Conservation (phyloP, 2,113 vertebrate species). For the Zeus faber region DNA sequence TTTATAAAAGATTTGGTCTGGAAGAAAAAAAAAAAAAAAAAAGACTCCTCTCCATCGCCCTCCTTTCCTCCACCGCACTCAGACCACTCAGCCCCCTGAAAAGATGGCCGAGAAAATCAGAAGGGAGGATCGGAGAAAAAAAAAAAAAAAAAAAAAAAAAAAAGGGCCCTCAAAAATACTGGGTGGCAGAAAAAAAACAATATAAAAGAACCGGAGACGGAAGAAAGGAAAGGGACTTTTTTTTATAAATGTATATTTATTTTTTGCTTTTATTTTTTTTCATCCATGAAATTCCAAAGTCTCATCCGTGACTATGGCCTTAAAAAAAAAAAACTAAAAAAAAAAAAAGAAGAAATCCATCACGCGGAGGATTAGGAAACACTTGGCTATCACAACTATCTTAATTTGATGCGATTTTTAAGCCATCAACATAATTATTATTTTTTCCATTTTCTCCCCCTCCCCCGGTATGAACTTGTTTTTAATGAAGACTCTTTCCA, state of each 20-base stretch:
- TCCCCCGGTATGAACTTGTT: constrained; percentile 53
- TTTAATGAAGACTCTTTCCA: constrained; percentile 70
- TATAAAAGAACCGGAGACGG: constrained; percentile 8
- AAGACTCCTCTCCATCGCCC: too few relatives aligned
- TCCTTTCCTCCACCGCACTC: constrained; percentile 34
- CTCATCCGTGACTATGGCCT: constrained; percentile 44
- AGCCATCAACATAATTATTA: constrained; percentile 70
- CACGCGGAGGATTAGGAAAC: constrained; percentile 65
- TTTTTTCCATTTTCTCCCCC: constrained; percentile 62
- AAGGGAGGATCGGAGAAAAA: too few relatives aligned
- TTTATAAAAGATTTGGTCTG: too few relatives aligned
- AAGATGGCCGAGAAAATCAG: constrained; percentile 21
- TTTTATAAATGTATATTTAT: constrained; percentile 39
- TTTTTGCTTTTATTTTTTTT: constrained; percentile 39
- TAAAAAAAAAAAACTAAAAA: constrained; percentile 39
- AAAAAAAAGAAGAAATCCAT: constrained; percentile 37
- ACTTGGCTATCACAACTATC: constrained; percentile 66
- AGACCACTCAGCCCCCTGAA: constrained; percentile 48
- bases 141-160: constrained; percentile 6
- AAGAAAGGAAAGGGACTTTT: constrained; percentile 34
- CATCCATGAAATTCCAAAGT: constrained; percentile 35
- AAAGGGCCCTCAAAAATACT: constrained; percentile 21
- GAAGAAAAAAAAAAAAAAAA: too few relatives aligned
- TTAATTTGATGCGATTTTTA: constrained; percentile 71
- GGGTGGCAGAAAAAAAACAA: constrained; percentile 33